phyloP scores from a whole-genome alignment of 2,113 vertebrate genomes.

The Rhagologus leucostigma region DNA sequence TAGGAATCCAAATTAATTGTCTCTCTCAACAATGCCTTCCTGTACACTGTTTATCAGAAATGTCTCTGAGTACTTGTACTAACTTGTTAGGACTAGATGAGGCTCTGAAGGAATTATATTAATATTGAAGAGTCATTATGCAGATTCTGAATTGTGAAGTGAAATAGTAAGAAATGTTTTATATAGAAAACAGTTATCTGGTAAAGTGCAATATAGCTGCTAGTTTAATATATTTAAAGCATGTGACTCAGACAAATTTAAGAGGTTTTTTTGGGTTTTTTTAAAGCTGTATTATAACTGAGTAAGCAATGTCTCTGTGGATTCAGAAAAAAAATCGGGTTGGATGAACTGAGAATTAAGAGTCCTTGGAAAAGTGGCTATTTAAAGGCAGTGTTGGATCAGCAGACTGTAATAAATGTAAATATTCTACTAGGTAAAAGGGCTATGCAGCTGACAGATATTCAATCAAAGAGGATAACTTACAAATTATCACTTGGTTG shows the following conservation, averaged over 20 bases:
- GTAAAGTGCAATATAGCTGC: background rate
- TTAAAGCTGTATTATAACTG: background rate
- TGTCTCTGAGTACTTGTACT: background rate
- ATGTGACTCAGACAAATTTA: background rate
- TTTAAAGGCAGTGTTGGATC: background rate
- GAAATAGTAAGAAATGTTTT: background rate
- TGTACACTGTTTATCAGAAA: background rate
- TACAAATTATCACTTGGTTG: background rate
- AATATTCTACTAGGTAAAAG: background rate
- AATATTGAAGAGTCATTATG: background rate
- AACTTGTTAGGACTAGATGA: background rate
- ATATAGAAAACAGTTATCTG: background rate
- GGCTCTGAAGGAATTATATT: background rate
- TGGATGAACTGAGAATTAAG: background rate
- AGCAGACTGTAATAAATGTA: background rate
- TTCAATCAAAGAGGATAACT: background rate
- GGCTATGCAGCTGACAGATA: background rate
- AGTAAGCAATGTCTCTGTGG: background rate
- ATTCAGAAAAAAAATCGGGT: background rate
- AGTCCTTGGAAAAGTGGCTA: background rate
- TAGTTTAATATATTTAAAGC: background rate
- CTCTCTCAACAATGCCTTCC: background rate
- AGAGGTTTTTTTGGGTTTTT: rapidly evolving
- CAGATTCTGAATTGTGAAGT: background rate
- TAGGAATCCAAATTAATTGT: background rate